Base-by-base conservation (phyloP, 2,888 invertebrate species). In the Troides oblongomaculatus region DNA sequence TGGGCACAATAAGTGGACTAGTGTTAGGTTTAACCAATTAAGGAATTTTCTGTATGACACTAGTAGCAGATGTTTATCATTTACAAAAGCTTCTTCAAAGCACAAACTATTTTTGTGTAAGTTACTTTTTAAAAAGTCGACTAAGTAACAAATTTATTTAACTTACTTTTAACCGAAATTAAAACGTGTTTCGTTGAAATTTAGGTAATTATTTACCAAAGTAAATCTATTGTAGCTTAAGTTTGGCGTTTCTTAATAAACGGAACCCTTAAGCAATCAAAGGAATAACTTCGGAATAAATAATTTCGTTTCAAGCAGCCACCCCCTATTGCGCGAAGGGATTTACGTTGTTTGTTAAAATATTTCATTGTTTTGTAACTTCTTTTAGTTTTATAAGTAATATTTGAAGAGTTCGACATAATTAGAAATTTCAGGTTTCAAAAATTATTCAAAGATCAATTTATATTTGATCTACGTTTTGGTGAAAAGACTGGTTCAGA, bases 251-350 rank as follows among this genome's bases (percentile, higher is more conserved):
- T 36, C 53, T 36, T 46, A 39, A 46, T 53, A 30, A 62, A 56
- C 53, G 60, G 23, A 56, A 39, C 43, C 25, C 56, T 68, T 63
- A 25, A 17, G 50, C 43, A 25, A 61, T 69, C 64, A 65, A 69
- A 65, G 69, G 43, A 64, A 68, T 68, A 64, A 61, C 59, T 69
- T 61, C 10, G 3, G 23, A 46, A n/a, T 43, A 69, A 69, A 57
- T 64, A 53, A 64, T 60, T 69, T 53, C 59, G n/a, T 18, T 50
- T 23, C n/a, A 2, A 25, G 14, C 39, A 58, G 18, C 65, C 18
- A 66, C 30, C 30, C 46, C 60, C 25, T 30, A 43, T 60, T 66
- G 50, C 66, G 39, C 66, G 21, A 66, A 59, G 21, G 66, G 59
- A 50, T 66, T 66, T 59, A 36, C 60, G 23, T 50, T 66, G 30